Conservation (phyloP, 2,797 vertebrate species). For the Podargus strigoides region DNA sequence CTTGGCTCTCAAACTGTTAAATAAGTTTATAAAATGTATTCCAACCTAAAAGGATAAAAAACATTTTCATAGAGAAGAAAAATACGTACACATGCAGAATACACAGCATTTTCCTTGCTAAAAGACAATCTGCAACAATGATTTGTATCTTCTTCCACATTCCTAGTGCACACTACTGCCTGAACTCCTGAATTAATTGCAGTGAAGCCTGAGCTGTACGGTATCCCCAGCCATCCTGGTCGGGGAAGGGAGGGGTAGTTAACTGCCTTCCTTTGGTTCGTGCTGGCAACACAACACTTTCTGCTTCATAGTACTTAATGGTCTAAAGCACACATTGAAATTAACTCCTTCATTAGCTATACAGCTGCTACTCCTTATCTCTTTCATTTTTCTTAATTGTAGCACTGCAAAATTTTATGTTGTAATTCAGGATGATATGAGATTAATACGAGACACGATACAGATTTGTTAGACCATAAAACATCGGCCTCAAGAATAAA, state of each 20-base stretch:
- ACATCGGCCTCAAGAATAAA: not conserved
- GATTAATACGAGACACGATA: not conserved
- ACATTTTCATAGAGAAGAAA: not conserved
- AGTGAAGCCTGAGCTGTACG: not conserved
- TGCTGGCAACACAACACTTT: not conserved
- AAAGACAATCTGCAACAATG: not conserved
- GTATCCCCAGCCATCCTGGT: not conserved
- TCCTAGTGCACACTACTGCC: not conserved
- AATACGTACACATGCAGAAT: not conserved
- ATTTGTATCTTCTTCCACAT: not conserved
- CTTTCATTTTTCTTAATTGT: not conserved
- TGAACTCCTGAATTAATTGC: not conserved
- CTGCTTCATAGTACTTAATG: not conserved
- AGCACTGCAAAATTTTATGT: not conserved
- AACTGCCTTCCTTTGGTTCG: not conserved
- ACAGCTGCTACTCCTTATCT: not conserved
- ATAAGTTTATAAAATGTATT: not conserved
- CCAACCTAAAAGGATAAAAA: not conserved
- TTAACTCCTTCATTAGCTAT: constrained; percentile 27
- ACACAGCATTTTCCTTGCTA: not conserved
- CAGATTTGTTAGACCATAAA: not conserved
- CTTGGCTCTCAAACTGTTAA: not conserved
- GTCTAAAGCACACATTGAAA: not conserved
- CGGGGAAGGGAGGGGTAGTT: not conserved
- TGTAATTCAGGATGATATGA: not conserved